Evolutionary conservation across 2,113 vertebrate species (phyloP), one percentile per base, ranked within the genome.

Genomic region (Nothoprocta pentlandii): DNA sequence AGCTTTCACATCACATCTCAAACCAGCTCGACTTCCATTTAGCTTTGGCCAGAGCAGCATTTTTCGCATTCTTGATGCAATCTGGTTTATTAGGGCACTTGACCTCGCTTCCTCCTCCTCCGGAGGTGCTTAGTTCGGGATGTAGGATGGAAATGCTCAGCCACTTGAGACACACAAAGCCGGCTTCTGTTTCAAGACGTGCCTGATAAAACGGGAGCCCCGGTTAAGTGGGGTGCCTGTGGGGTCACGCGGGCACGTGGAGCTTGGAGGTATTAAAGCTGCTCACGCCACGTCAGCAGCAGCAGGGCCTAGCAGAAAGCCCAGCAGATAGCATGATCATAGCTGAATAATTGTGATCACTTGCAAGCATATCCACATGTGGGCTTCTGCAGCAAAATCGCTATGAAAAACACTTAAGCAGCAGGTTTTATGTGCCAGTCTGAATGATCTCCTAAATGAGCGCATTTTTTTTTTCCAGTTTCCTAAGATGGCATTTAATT

Each of bases 401-500:
- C 89, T 87, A 61, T 10, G 49, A 95, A 97, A 92, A 69, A 85
- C 74, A 92, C 91, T 95, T 81, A 89, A 87, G 85, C 92, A 80
- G 89, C 69, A 90, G 87, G 63, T 71, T 95, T 96, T 95, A 95
- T 87, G 62, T 90, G 94, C 90, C 62, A 36, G 91, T 90, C 86
- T 66, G 86, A 96, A 94, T 54, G 26, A 62, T 94, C 86, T 94
- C 94, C 85, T 96, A 96, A 97, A 96, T 94, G 82, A 90, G 78
- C 89, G 16, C 21, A 2, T 47, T 47, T 47, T 21, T 53, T 53
- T 92, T 92, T 80, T 53, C 73, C 78, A 54, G 34, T 95, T 96
- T 95, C 68, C 90, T 85, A 89, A 93, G 70, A 95, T 58, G 51
- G 39, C 74, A 95, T 95, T 96, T 96, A 96, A 97, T 97, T 96